These are phyloP conservation scores for Arctocebus calabarensis DNA, from an alignment of 2,797 vertebrate genomes.

Conservation along the genomic window DNA sequence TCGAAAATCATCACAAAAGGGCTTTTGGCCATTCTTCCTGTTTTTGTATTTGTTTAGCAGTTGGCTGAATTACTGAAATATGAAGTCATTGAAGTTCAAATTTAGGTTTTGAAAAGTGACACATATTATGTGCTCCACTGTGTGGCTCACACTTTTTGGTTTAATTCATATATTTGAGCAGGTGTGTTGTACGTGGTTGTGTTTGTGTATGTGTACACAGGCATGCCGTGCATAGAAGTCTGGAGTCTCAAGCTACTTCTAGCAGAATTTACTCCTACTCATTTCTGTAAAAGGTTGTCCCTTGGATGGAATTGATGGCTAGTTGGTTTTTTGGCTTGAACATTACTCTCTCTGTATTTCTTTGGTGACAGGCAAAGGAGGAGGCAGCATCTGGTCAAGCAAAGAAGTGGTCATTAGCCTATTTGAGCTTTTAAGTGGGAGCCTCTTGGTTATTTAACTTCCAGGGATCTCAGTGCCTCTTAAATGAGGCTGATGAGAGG, in stretches of 20 bases:
- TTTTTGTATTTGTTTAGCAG: background rate
- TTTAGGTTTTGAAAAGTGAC: background rate
- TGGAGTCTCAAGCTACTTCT: background rate
- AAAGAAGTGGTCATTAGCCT: background rate
- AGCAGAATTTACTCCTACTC: background rate
- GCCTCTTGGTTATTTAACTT: background rate
- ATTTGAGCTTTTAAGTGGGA: background rate
- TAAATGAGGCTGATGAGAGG: background rate
- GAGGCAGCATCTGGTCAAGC: background rate
- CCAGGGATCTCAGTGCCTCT: background rate
- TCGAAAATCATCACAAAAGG: conserved; percentile 50
- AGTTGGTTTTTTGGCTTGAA: background rate
- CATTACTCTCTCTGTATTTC: background rate
- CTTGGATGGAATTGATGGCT: background rate
- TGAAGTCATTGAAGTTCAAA: background rate
- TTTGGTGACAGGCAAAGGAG: background rate
- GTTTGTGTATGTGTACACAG: background rate
- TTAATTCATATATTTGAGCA: background rate
- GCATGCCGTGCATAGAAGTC: accelerated
- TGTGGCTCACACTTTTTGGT: background rate
- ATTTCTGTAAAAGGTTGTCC: background rate
- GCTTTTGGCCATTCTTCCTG: conserved; percentile 1
- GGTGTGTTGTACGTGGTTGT: background rate
- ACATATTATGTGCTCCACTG: accelerated
- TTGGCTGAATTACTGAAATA: background rate